A percentile compares a stretch with the other conserved stretches of the same genome.
phyloP scores from a whole-genome alignment of 1,140 invertebrate genomes.

The Thaumatotibia leucotreta region DNA sequence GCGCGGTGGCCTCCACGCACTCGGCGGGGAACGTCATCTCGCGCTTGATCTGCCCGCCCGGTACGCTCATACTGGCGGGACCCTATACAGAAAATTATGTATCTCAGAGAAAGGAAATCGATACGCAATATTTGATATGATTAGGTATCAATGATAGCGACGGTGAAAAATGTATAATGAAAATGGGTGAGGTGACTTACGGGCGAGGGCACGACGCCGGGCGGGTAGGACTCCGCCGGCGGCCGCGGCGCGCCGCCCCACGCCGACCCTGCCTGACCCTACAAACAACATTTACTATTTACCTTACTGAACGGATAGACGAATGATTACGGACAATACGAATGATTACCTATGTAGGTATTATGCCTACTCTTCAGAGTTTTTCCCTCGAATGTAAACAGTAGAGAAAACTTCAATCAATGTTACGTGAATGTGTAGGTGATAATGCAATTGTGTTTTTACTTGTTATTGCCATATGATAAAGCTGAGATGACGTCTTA shows the following conservation, averaged over 20 bases:
- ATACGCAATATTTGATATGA: background rate
- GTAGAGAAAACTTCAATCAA: too few relatives aligned
- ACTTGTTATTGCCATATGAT: too few relatives aligned
- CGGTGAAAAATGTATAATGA: background rate
- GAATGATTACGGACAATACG: too few relatives aligned
- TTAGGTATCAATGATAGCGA: background rate
- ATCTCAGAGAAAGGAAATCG: background rate
- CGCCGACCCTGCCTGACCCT: slow-evolving; percentile 42
- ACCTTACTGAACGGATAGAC: background rate
- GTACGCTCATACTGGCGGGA: slow-evolving; percentile 37
- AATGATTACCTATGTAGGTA: too few relatives aligned
- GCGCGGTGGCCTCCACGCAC: slow-evolving; percentile 94
- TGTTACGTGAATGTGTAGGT: too few relatives aligned
- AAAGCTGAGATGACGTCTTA: too few relatives aligned
- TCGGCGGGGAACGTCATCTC: slow-evolving; percentile 96
- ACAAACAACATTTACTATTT: slow-evolving; percentile 18
- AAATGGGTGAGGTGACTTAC: slow-evolving; percentile 34
- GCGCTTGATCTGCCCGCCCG: slow-evolving; percentile 80
- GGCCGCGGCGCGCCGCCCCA: slow-evolving; percentile 49
- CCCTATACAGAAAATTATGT: slow-evolving; percentile 30
- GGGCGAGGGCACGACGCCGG: slow-evolving; percentile 51
- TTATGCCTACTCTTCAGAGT: too few relatives aligned
- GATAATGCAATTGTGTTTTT: too few relatives aligned
- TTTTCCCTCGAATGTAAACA: too few relatives aligned
- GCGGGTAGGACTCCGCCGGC: slow-evolving; percentile 44